These are phyloP conservation scores for Stercorarius parasiticus DNA, from an alignment of 2,113 vertebrate species.

Conservation along the genomic window DNA sequence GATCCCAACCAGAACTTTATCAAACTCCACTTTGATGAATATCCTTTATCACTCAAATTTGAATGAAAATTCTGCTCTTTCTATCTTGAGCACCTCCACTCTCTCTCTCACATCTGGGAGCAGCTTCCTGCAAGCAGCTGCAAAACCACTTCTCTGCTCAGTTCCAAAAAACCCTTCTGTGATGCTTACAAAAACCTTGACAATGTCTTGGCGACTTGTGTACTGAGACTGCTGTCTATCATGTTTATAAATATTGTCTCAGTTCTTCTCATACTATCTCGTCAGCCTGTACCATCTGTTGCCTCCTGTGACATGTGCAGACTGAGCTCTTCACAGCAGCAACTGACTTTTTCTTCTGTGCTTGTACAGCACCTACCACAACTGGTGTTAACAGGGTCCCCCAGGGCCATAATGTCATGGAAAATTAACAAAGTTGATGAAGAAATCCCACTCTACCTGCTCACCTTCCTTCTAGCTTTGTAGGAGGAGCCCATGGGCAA, in stretches of 20 bases:
- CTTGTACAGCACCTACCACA: neutral
- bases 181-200: slow-evolving; percentile 21
- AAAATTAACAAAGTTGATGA: neutral
- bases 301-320: slow-evolving; percentile 53
- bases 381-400: neutral
- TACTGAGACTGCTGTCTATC: slow-evolving; percentile 61
- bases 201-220: slow-evolving; percentile 45
- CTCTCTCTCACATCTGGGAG: neutral
- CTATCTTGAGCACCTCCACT: neutral
- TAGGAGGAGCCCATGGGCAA: neutral
- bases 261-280: slow-evolving; percentile 30
- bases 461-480: neutral
- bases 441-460: neutral
- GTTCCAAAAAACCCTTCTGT: slow-evolving; percentile 1
- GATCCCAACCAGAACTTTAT: neutral
- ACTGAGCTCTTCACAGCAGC: slow-evolving; percentile 44
- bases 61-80: neutral
- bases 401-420: neutral
- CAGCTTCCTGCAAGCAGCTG: slow-evolving; percentile 5
- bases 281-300: slow-evolving; percentile 59
- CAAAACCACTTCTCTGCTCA: neutral
- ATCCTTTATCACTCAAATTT: neutral
- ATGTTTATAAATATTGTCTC: slow-evolving; percentile 69
- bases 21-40: neutral
- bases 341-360: slow-evolving; percentile 18